Conservation (phyloP, 2,888 invertebrate genomes). For the Plebejus anna region DNA sequence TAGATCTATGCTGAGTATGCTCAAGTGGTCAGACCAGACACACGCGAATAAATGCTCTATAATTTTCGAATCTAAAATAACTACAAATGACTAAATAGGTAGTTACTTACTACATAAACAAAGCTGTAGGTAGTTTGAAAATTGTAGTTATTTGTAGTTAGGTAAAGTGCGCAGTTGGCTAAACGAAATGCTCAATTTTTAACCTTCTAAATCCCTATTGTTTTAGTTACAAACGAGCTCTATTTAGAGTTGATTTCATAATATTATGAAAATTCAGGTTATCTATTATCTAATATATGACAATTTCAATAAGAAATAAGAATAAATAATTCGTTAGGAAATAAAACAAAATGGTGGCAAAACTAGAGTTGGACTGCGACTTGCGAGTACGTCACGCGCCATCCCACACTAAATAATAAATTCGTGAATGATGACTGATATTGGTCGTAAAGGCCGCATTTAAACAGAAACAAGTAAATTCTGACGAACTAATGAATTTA, state of each 20-base stretch:
- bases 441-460: slow-evolving; percentile 6
- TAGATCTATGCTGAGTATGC: background rate
- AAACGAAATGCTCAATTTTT: background rate
- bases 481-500: background rate
- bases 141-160: too few species aligned
- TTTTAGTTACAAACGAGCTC: background rate
- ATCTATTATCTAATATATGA: background rate
- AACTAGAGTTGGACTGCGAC: background rate
- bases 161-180: background rate
- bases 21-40: slow-evolving; percentile 20
- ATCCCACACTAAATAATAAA: slow-evolving; percentile 28
- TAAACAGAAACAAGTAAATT: background rate
- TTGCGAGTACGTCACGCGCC: background rate
- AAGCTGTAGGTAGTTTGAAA: too few species aligned
- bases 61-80: background rate
- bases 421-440: slow-evolving; percentile 20
- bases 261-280: background rate
- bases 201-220: background rate
- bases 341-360: slow-evolving; percentile 16
- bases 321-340: background rate
- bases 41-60: slow-evolving; percentile 25
- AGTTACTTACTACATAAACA: too few species aligned
- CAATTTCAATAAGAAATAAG: background rate
- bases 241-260: too few species aligned
- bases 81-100: too few species aligned